Evolutionary conservation across 2,113 vertebrate species (phyloP).

Genomic region (Alexandromys fortis): DNA sequence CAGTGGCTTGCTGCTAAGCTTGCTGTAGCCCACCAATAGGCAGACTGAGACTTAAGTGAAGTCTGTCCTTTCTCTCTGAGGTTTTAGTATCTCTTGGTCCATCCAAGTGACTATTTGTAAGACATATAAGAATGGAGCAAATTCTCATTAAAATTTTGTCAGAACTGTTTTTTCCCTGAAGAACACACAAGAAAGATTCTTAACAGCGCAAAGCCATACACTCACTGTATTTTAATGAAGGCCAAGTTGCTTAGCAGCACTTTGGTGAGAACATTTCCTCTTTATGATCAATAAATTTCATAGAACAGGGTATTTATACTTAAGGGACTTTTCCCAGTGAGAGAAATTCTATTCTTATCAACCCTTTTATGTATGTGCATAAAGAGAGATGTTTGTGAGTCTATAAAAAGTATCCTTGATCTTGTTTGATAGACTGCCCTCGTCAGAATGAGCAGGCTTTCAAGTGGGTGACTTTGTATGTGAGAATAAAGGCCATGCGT

Average conservation of each 20-base stretch:
- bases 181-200: background rate
- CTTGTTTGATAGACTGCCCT: conserved; percentile 56
- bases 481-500: conserved; percentile 63
- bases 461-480: conserved; percentile 68
- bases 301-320: conserved; percentile 18
- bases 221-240: background rate
- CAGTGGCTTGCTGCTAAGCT: too few species aligned
- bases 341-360: conserved; percentile 59
- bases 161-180: conserved; percentile 47
- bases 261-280: conserved; percentile 56
- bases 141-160: conserved; percentile 50
- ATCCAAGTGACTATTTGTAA: conserved; percentile 35
- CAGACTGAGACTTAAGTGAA: background rate
- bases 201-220: background rate
- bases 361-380: conserved; percentile 51
- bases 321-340: conserved; percentile 61
- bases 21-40: rapidly evolving
- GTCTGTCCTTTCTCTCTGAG: rapidly evolving
- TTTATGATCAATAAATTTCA: conserved; percentile 71
- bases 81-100: background rate
- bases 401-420: conserved; percentile 73
- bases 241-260: conserved; percentile 1
- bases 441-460: conserved; percentile 22
- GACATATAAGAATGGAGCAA: conserved; percentile 6
- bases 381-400: conserved; percentile 72